phyloP scores from a whole-genome alignment of 2,113 vertebrate species.

The Laterallus jamaicensis region DNA sequence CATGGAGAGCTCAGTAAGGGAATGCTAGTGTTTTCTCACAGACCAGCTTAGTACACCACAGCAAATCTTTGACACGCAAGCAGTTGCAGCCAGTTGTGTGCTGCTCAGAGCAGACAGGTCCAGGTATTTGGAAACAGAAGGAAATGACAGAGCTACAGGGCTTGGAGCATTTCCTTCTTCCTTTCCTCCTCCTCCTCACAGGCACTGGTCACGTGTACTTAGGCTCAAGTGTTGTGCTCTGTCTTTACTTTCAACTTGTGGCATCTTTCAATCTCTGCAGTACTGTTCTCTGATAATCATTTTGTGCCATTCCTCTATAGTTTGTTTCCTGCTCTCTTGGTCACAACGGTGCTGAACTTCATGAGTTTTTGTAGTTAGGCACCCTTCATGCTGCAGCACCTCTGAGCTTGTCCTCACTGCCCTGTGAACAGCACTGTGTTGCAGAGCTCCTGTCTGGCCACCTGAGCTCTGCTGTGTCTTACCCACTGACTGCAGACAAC shows the following conservation, averaged over 20 bases:
- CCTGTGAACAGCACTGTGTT: neutral
- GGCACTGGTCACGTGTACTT: neutral
- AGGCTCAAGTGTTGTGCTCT: neutral
- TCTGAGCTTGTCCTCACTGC: neutral
- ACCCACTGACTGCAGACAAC: neutral
- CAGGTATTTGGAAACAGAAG: slow-evolving; percentile 3
- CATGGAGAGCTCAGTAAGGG: neutral
- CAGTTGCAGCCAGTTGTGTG: neutral
- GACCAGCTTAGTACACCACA: neutral
- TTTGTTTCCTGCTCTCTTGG: neutral
- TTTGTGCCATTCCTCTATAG: neutral
- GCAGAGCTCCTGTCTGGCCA: neutral
- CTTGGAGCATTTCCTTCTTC: neutral
- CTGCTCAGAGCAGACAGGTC: neutral
- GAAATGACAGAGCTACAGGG: neutral
- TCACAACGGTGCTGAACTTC: neutral
- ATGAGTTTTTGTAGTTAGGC: neutral
- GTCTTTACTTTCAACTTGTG: neutral
- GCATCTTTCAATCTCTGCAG: neutral
- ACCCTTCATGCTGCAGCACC: neutral
- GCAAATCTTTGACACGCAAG: neutral
- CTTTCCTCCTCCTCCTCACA: neutral
- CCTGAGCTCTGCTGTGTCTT: neutral
- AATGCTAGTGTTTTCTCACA: neutral
- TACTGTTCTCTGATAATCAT: neutral